Conservation (phyloP, 2,113 vertebrate genomes). For the Ceratotherium simum region DNA sequence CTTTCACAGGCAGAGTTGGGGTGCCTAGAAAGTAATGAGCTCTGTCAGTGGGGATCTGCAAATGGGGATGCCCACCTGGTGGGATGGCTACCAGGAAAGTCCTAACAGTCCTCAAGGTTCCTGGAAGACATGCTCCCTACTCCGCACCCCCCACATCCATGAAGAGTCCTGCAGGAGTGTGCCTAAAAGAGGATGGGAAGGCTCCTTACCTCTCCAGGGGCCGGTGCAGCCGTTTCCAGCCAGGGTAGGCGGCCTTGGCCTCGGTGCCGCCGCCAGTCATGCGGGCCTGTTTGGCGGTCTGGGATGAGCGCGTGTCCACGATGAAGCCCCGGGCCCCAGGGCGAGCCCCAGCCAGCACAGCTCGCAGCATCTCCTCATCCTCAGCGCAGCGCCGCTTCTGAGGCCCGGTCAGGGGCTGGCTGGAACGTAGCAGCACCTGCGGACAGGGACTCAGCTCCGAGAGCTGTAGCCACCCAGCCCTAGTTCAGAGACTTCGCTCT, state of each 20-base stretch:
- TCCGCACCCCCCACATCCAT: background rate
- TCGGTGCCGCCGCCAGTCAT: constrained; percentile 90
- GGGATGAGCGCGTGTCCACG: constrained; percentile 89
- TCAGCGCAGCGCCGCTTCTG: constrained; percentile 90
- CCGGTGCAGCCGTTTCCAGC: constrained; percentile 90
- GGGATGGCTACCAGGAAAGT: background rate
- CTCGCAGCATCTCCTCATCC: constrained; percentile 89
- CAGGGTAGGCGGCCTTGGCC: constrained; percentile 87
- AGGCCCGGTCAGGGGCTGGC: constrained; percentile 90
- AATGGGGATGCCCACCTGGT: background rate
- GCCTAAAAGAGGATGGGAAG: background rate
- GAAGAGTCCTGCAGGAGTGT: background rate
- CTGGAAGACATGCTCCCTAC: background rate
- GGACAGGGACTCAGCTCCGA: rapidly evolving
- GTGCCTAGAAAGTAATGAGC: background rate
- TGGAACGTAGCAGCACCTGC: constrained; percentile 91
- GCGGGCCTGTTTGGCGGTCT: constrained; percentile 90
- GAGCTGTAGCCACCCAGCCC: background rate
- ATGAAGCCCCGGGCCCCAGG: constrained; percentile 85
- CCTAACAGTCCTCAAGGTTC: background rate
- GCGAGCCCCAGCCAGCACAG: constrained; percentile 60
- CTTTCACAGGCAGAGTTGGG: background rate
- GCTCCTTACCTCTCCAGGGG: constrained; percentile 90
- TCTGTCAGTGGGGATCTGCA: background rate
- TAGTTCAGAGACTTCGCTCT: background rate